These are phyloP conservation scores for Ictalurus punctatus DNA, from an alignment of 2,113 vertebrate species.

Conservation along the genomic window DNA sequence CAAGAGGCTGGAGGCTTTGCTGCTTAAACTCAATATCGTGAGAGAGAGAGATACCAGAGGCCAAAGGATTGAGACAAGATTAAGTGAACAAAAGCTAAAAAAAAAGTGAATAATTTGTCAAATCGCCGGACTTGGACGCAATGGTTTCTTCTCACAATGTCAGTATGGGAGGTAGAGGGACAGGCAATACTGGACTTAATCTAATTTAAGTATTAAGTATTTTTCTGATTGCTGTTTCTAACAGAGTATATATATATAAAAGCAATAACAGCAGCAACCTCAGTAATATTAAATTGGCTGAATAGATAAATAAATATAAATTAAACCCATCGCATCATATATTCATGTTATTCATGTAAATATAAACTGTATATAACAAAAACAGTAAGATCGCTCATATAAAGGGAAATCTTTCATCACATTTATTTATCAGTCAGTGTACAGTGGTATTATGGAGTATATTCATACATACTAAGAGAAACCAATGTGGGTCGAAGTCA, in stretches of 20 bases:
- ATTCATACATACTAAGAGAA: constrained; percentile 4
- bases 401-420: background rate
- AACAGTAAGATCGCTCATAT: background rate
- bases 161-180: background rate
- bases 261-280: background rate
- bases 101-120: constrained; percentile 71
- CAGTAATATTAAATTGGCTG: background rate
- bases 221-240: background rate
- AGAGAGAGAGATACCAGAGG: constrained; percentile 73
- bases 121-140: constrained; percentile 58
- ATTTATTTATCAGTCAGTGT: background rate
- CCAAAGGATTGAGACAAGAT: constrained; percentile 67
- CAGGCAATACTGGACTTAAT: background rate
- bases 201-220: background rate
- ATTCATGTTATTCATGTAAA: background rate
- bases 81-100: constrained; percentile 65
- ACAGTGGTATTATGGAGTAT: background rate
- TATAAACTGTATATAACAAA: background rate
- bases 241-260: background rate
- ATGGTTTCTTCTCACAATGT: constrained; percentile 38
- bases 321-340: background rate
- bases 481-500: background rate
- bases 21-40: constrained; percentile 71
- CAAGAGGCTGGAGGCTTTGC: constrained; percentile 71
- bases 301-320: background rate